Base-by-base conservation (phyloP, 2,113 vertebrate species). In the Coregonus clupeaformis region DNA sequence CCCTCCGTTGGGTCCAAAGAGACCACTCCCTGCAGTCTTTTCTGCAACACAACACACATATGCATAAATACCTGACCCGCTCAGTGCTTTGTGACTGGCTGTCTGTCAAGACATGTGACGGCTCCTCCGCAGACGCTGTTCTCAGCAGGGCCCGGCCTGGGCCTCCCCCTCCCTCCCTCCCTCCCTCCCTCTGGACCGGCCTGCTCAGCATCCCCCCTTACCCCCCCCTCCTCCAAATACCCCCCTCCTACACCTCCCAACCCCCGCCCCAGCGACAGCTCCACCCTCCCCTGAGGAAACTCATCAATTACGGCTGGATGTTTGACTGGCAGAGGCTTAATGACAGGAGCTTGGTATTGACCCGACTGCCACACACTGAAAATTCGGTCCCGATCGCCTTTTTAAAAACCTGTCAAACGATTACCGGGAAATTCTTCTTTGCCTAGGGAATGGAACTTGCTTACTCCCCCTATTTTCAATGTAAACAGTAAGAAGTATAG, bases 271-370 rank as follows among this genome's bases (percentile, higher is more conserved):
- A 79, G 59, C 82, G 80, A 89, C 91, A 90, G 87, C 82, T 75
- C 79, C 73, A 3, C 78, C 84, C 80, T 86, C 85, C 86, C 85
- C 75, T 55, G 83, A 82, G 90, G 84, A 83, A 85, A 90, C 86
- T 93, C 91, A 91, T 93, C 92, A 92, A 91, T 93, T 92, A 90
- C 84, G 70, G 85, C 82, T 83, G 84, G 85, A 89, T 92, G 89
- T 90, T 90, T 92, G 91, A 92, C 87, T 92, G 91, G 89, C 91
- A 91, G 87, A 81, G 84, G 80, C 89, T 89, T 92, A 92, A 92
- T 90, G 90, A 91, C 90, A 89, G 87, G 82, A 87, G 87, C 89
- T 86, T 82, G 32, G 82, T 91, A 92, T 92, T 91, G 92, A 93
- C 90, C 87, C 62, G 64, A 71, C 85, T 89, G 86, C 83, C 87